These are phyloP conservation scores for Parasteatoda tepidariorum DNA, from an alignment of 1,140 invertebrate species.

Conservation along the genomic window DNA sequence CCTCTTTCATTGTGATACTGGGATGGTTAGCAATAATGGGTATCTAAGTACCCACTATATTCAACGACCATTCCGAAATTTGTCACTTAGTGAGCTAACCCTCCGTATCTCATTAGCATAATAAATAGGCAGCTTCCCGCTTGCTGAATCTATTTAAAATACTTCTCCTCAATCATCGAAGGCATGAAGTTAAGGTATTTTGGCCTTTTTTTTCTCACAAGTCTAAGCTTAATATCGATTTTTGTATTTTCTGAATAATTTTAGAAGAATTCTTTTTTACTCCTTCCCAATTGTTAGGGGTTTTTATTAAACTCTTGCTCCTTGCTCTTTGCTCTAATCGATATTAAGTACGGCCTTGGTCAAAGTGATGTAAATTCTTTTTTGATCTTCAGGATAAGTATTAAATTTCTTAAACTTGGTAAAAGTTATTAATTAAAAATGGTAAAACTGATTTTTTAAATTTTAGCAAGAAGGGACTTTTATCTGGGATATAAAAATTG, in stretches of 20 bases:
- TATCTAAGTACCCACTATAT: constrained; percentile 59
- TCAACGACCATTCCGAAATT: constrained; percentile 52
- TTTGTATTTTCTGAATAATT: not conserved
- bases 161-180: constrained; percentile 35
- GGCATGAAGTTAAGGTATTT: not conserved
- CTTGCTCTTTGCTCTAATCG: too few species aligned
- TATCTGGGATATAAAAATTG: too few species aligned
- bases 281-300: too few species aligned
- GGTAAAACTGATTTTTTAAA: too few species aligned
- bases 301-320: too few species aligned
- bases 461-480: too few species aligned
- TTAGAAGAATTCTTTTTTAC: too few species aligned
- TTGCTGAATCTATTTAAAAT: constrained; percentile 53
- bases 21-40: constrained; percentile 43
- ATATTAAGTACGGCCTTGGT: too few species aligned
- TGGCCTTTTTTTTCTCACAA: not conserved
- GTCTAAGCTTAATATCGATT: not conserved
- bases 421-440: too few species aligned
- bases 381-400: too few species aligned
- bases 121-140: constrained; percentile 40
- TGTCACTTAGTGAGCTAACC: constrained; percentile 50
- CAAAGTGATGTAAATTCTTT: too few species aligned
- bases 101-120: constrained; percentile 50
- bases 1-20: constrained; percentile 10
- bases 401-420: too few species aligned